A percentile compares a stretch with the other conserved stretches of the same genome.
These are phyloP conservation scores for Lophius americanus DNA, from an alignment of 2,797 vertebrate genomes.

Conservation along the genomic window DNA sequence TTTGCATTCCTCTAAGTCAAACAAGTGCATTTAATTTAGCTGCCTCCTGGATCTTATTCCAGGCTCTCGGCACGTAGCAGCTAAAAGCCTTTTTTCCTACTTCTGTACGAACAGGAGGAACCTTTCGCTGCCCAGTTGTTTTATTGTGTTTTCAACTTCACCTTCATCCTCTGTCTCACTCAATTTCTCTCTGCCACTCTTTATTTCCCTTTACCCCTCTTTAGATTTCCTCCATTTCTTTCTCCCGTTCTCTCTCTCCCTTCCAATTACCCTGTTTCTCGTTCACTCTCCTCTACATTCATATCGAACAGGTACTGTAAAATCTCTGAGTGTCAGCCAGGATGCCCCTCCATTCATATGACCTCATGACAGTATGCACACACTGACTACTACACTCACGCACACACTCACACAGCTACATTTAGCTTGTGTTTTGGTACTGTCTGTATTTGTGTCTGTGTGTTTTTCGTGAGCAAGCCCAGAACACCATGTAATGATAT, in stretches of 20 bases:
- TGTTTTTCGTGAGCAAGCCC: too few species aligned
- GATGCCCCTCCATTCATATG: constrained; percentile 41
- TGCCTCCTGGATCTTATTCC: too few species aligned
- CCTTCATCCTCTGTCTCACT: background rate
- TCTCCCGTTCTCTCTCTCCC: background rate
- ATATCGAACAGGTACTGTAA: constrained; percentile 36
- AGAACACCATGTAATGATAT: too few species aligned
- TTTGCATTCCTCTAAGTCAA: too few species aligned
- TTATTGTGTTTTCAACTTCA: constrained; percentile 1
- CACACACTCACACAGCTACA: constrained; percentile 3
- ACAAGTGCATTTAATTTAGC: too few species aligned
- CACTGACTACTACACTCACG: background rate
- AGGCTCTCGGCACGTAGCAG: too few species aligned
- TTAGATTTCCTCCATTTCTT: background rate
- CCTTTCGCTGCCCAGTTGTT: too few species aligned
- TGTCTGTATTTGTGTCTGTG: too few species aligned
- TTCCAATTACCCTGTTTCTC: constrained; percentile 15
- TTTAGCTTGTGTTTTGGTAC: too few species aligned
- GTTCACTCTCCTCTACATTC: background rate
- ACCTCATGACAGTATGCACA: constrained; percentile 40
- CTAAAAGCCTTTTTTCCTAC: too few species aligned
- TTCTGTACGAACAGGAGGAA: too few species aligned
- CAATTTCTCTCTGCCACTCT: background rate
- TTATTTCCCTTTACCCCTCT: background rate
- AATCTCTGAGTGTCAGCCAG: constrained; percentile 36